Percentiles rank a stretch among this genome's conserved stretches.
These are phyloP conservation scores for Periparus ater DNA, from an alignment of 2,797 vertebrate species.

Conservation along the genomic window DNA sequence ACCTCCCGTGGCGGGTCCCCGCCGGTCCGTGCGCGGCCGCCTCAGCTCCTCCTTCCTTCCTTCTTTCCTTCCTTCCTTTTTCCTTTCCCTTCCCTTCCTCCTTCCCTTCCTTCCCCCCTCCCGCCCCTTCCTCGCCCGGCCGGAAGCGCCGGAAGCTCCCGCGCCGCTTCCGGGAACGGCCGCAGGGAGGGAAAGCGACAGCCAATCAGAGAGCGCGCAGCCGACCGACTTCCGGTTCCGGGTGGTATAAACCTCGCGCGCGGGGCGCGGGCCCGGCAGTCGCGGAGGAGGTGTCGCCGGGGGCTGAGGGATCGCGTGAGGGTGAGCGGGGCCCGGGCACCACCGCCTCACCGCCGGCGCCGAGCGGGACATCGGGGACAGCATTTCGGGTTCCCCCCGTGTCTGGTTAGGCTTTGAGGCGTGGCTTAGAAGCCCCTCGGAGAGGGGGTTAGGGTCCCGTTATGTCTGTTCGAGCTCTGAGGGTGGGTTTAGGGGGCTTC, in stretches of 20 bases:
- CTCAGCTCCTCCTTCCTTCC: neutral
- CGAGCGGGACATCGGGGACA: rapidly evolving
- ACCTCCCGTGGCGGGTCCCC: neutral
- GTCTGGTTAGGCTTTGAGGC: neutral
- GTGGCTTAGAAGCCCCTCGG: rapidly evolving
- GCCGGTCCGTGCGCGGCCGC: neutral
- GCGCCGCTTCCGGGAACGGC: neutral
- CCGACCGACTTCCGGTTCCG: neutral
- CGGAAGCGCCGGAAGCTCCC: neutral
- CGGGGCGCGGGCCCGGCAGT: neutral
- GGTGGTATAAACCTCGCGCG: neutral
- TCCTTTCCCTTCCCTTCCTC: neutral
- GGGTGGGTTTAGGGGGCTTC: neutral
- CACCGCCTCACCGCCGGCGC: rapidly evolving
- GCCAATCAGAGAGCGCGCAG: neutral
- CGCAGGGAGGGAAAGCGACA: neutral
- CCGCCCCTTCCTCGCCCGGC: neutral
- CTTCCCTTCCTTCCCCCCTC: neutral
- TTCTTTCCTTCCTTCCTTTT: neutral
- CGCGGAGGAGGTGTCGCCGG: neutral
- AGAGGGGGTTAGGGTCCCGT: rapidly evolving
- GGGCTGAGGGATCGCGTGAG: rapidly evolving
- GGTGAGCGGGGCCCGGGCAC: neutral
- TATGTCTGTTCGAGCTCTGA: neutral
- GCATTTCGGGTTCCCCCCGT: rapidly evolving